phyloP scores from a whole-genome alignment of 2,888 invertebrate genomes.

The Peribatodes rhomboidaria region DNA sequence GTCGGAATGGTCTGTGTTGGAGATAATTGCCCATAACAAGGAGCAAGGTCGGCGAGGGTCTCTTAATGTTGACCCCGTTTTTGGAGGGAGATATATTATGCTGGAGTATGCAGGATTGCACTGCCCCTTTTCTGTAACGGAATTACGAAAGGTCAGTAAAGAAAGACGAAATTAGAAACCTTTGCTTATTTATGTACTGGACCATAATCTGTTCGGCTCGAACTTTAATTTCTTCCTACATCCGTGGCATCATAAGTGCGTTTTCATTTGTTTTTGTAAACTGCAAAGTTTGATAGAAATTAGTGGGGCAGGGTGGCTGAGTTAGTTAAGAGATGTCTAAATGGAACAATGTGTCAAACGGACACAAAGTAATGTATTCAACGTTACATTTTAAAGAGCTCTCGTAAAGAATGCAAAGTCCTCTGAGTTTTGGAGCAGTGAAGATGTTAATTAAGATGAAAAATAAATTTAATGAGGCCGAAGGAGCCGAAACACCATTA shows the following conservation, averaged over 20 bases:
- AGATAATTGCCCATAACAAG: slow-evolving; percentile 41
- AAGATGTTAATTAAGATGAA: slow-evolving; percentile 67
- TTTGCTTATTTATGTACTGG: background rate
- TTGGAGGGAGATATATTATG: slow-evolving; percentile 17
- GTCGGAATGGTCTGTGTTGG: slow-evolving; percentile 34
- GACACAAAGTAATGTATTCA: slow-evolving; percentile 40
- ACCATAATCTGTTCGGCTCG: no score
- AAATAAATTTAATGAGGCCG: slow-evolving; percentile 67
- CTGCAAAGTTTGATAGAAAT: no score
- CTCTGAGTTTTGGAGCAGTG: slow-evolving; percentile 53
- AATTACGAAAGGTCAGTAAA: slow-evolving; percentile 5
- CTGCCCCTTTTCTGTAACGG: slow-evolving; percentile 13
- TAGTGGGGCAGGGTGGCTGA: no score
- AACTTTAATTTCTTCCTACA: no score
- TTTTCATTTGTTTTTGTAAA: no score
- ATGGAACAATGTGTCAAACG: slow-evolving; percentile 37
- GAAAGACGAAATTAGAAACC: background rate
- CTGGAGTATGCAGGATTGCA: slow-evolving; percentile 14
- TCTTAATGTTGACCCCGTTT: slow-evolving; percentile 28
- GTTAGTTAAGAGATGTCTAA: slow-evolving; percentile 2
- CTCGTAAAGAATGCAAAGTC: slow-evolving; percentile 51
- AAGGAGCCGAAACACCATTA: slow-evolving; percentile 61
- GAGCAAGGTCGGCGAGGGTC: slow-evolving; percentile 36
- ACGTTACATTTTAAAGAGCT: slow-evolving; percentile 42
- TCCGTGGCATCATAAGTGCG: no score